phyloP scores from a whole-genome alignment of 2,888 invertebrate species.

The Cartodere bifasciata region DNA sequence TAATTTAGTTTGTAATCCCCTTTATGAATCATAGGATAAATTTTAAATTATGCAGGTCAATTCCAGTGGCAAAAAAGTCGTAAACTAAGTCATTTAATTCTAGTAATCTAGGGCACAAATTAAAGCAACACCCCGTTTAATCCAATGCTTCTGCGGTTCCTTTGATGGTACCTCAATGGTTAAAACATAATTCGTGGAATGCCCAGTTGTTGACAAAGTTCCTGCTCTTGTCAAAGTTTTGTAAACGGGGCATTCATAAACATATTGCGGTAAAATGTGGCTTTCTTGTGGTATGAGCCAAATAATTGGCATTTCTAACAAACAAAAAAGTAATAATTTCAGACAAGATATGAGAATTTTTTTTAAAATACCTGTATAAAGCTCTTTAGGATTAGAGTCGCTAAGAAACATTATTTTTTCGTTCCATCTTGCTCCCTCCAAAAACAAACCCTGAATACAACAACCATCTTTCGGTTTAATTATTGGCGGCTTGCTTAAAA shows the following conservation, averaged over 20 bases:
- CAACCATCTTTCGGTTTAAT: slow-evolving; percentile 47
- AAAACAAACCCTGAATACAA: slow-evolving; percentile 51
- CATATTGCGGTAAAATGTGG: slow-evolving; percentile 38
- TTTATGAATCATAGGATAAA: too few species aligned
- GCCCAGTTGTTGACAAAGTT: slow-evolving; percentile 52
- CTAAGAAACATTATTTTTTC: slow-evolving; percentile 38
- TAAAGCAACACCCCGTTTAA: slow-evolving; percentile 47
- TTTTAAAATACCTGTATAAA: slow-evolving; percentile 47
- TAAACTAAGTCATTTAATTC: slow-evolving; percentile 13
- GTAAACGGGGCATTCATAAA: slow-evolving; percentile 51
- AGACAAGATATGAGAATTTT: slow-evolving; percentile 1
- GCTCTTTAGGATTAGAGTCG: slow-evolving; percentile 52
- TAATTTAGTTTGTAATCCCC: too few species aligned
- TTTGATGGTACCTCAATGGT: slow-evolving; percentile 46
- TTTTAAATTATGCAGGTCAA: not conserved
- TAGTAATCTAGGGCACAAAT: slow-evolving; percentile 43
- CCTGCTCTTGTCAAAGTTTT: slow-evolving; percentile 52
- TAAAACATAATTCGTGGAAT: slow-evolving; percentile 56
- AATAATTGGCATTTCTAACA: slow-evolving; percentile 52
- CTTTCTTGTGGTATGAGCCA: slow-evolving; percentile 56
- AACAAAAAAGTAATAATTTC: slow-evolving; percentile 2
- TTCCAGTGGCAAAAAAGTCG: too few species aligned
- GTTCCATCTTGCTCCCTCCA: slow-evolving; percentile 74
- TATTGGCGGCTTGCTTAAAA: slow-evolving; percentile 35
- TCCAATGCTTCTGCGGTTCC: slow-evolving; percentile 45